A percentile compares a stretch with the other conserved stretches of the same genome.
Conservation (phyloP, 2,113 vertebrate species). For the Forbesichthys papilliferus region DNA sequence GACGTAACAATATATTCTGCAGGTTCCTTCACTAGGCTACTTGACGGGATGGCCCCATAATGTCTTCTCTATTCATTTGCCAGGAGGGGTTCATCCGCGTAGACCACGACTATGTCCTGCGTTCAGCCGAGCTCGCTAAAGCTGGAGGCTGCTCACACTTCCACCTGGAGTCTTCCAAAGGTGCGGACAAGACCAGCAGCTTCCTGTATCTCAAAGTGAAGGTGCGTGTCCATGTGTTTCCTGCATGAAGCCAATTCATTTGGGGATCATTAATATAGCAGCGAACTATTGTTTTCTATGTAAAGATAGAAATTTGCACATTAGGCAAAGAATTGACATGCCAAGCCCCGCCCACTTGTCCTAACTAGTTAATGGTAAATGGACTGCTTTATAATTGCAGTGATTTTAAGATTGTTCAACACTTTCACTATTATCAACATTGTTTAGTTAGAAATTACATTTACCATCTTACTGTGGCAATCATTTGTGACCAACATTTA, state of each 20-base stretch:
- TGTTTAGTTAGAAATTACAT: no score
- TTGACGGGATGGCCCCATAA: background rate
- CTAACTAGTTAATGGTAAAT: no score
- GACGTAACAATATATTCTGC: no score
- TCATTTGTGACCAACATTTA: background rate
- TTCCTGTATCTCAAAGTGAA: slow-evolving; percentile 91
- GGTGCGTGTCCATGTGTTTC: slow-evolving; percentile 65
- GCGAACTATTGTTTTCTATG: no score
- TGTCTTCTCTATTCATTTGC: slow-evolving; percentile 3
- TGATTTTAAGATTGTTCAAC: no score
- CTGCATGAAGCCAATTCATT: background rate
- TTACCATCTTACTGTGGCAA: background rate
- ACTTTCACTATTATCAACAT: no score
- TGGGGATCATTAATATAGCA: background rate
- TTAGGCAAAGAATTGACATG: no score
- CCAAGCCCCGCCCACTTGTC: no score
- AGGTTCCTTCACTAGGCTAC: no score
- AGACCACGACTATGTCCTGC: slow-evolving; percentile 89
- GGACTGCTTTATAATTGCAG: no score
- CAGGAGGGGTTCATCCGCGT: slow-evolving; percentile 90
- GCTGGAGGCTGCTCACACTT: slow-evolving; percentile 90
- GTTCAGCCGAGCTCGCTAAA: slow-evolving; percentile 87
- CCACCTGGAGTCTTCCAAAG: slow-evolving; percentile 84
- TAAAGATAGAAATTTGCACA: no score
- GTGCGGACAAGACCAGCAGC: slow-evolving; percentile 82